Percentiles rank a stretch among this genome's conserved stretches.
These are phyloP conservation scores for Pristis pectinata DNA, from an alignment of 2,797 vertebrate genomes.

Conservation along the genomic window DNA sequence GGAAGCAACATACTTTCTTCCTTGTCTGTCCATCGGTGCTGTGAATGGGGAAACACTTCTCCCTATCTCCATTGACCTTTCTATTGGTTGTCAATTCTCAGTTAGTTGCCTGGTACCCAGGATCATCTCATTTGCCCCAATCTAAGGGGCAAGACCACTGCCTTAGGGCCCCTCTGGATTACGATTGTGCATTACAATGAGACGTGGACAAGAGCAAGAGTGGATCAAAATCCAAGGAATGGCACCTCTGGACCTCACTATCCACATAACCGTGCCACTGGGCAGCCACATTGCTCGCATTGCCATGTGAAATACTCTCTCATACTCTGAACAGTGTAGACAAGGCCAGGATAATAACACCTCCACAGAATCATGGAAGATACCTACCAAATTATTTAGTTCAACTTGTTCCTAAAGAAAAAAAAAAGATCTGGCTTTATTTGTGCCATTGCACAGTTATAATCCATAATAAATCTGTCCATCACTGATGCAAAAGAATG, in stretches of 20 bases:
- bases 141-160: neutral
- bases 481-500: neutral
- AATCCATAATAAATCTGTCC: neutral
- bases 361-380: neutral
- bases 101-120: neutral
- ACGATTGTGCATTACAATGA: neutral
- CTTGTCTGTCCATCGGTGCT: neutral
- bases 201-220: neutral
- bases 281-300: neutral
- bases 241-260: neutral
- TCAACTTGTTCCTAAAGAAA: too few relatives aligned
- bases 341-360: too few relatives aligned
- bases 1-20: neutral
- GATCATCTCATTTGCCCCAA: too few relatives aligned
- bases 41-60: neutral
- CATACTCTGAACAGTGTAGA: neutral
- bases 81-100: too few relatives aligned
- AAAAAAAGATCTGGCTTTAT: neutral
- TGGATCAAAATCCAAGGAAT: neutral
- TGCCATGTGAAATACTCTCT: neutral
- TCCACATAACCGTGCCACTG: too few relatives aligned
- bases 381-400: too few relatives aligned
- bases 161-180: neutral
- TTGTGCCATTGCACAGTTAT: neutral
- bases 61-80: neutral